Evolutionary conservation across 2,113 vertebrate species (phyloP), one percentile per base, ranked within the genome.

Genomic region (Eidolon helvum): DNA sequence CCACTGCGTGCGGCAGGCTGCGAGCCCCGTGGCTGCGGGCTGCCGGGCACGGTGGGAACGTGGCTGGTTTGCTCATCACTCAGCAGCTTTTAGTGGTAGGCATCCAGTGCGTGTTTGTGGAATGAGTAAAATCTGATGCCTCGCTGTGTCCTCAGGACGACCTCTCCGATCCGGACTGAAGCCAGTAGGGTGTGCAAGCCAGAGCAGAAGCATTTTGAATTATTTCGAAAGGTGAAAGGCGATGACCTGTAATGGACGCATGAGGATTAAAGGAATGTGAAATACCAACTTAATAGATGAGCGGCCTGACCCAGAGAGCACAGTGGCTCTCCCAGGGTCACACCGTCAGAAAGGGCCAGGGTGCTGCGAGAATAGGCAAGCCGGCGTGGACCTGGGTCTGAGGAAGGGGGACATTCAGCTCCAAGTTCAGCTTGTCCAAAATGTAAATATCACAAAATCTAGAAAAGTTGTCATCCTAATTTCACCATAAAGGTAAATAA

Each of bases 121-220:
- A 55, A 14, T 74, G 93, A 78, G 61, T 83, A 63, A 53, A 78
- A 38, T 59, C 21, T 48, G 53, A 53, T 40, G 12, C 33, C 33
- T 84, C 45, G 30, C 38, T 66, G 7, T 14, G 10, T 77, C 53
- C 38, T 11, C 40, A 38, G 40, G 28, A 24, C 28, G 33, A 30
- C 33, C 19, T 84, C 69, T 75, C 35, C 61, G 5, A 69, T 63
- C 61, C 55, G 2, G n/a, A 11, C 65, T 26, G 61, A 80, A 72
- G 28, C 80, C 38, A 7, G 28, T n/a, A 35, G 59, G 63, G 38
- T 43, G n/a, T 9, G 65, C 8, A 45, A 48, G 83, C 72, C 78
- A 65, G 38, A 57, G 57, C 38, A 86, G 38, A 85, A 10, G 10
- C 35, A 24, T 87, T 85, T 96, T 48, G 40, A 93, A 45, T 74